Conservation (phyloP, 2,113 vertebrate genomes). For the Pterocles gutturalis region DNA sequence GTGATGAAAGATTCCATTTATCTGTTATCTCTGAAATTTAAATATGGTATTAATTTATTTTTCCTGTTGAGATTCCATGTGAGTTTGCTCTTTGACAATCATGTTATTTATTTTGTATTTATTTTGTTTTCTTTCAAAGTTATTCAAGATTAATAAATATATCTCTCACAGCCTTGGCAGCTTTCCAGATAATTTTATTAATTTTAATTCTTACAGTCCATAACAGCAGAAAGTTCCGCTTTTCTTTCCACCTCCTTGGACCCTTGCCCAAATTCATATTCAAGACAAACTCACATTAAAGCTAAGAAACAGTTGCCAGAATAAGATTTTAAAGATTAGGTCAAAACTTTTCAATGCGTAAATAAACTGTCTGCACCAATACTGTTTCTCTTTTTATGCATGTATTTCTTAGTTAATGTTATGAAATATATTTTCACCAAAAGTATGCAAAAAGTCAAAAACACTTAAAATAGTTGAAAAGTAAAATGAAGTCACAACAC, state of each 20-base stretch:
- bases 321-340: background rate
- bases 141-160: constrained; percentile 15
- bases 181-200: background rate
- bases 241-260: background rate
- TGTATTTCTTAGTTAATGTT: background rate
- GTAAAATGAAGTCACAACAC: background rate
- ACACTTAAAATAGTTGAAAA: background rate
- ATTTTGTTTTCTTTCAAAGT: constrained; percentile 4
- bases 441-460: background rate
- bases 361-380: background rate
- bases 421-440: background rate
- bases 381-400: background rate
- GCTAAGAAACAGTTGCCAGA: background rate
- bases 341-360: background rate
- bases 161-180: background rate
- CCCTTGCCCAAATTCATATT: background rate
- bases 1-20: background rate
- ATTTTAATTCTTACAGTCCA: background rate
- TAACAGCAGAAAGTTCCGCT: background rate
- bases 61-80: background rate
- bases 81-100: background rate
- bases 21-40: background rate
- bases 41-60: constrained; percentile 24
- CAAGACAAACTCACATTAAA: background rate
- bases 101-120: constrained; percentile 11